phyloP scores from a whole-genome alignment of 1,140 invertebrate genomes.

The Adoxophyes honmai region DNA sequence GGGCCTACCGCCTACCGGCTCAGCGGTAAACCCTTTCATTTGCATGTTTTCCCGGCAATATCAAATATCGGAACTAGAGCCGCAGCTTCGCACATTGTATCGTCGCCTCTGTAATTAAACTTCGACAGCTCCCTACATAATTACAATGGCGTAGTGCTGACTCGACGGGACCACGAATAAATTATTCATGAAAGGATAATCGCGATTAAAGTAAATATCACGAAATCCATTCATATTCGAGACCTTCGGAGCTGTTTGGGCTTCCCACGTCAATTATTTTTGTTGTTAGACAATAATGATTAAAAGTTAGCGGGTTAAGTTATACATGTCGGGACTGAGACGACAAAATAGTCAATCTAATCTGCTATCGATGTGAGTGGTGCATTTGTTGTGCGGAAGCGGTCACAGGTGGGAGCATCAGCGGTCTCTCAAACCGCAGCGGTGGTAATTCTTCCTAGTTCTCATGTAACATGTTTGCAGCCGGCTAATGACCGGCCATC shows the following conservation, averaged over 20 bases:
- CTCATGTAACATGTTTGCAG: constrained; percentile 24
- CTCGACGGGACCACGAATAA: constrained; percentile 35
- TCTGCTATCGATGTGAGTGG: not conserved
- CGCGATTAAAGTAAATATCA: constrained; percentile 42
- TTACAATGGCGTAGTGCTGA: constrained; percentile 32
- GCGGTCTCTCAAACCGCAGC: constrained; percentile 19
- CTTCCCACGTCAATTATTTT: constrained; percentile 17
- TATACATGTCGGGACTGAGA: not conserved
- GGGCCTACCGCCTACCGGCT: not conserved
- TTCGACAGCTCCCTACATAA: constrained; percentile 46
- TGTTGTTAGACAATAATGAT: constrained; percentile 10
- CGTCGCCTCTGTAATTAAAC: constrained; percentile 44
- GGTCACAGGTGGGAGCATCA: not conserved
- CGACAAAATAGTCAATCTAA: not conserved
- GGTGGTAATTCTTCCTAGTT: constrained; percentile 25
- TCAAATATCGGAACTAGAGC: constrained; percentile 42
- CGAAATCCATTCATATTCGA: constrained; percentile 33
- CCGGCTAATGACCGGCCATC: constrained; percentile 22
- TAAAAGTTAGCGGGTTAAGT: not conserved
- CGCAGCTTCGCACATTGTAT: constrained; percentile 32
- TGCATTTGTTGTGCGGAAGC: not conserved
- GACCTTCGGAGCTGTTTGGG: constrained; percentile 1
- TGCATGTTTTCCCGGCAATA: constrained; percentile 56
- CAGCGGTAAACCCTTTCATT: constrained; percentile 46
- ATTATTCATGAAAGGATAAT: constrained; percentile 59